Evolutionary conservation across 2,113 vertebrate genomes (phyloP).

Genomic region (Sialia sialis): DNA sequence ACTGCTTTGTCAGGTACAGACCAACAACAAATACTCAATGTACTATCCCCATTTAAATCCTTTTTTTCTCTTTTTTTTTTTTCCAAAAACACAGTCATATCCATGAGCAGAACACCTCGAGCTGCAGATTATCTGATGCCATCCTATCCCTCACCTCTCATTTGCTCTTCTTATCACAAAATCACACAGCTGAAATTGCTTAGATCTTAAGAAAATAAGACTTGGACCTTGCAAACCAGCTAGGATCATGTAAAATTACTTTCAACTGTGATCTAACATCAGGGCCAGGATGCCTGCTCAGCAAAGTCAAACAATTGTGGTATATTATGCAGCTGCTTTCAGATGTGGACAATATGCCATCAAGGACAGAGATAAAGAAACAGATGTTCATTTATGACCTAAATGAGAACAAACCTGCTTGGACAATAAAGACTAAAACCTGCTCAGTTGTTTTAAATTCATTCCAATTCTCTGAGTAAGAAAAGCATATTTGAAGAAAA

Average conservation of each 20-base stretch:
- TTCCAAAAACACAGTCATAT: neutral
- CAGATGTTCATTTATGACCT: slow-evolving; percentile 14
- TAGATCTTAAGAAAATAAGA: neutral
- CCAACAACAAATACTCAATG: neutral
- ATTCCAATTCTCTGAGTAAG: neutral
- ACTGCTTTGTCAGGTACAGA: neutral
- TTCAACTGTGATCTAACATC: slow-evolving; percentile 26
- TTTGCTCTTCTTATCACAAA: neutral
- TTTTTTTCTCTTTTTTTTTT: too few relatives aligned
- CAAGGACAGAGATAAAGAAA: slow-evolving; percentile 40
- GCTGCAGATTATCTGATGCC: neutral
- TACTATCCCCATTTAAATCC: neutral
- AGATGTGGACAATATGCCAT: slow-evolving; percentile 21
- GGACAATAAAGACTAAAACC: neutral
- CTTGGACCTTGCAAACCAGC: neutral
- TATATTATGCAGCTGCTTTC: slow-evolving; percentile 1
- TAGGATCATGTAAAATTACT: neutral
- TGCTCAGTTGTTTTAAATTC: neutral
- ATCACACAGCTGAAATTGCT: neutral
- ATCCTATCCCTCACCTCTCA: neutral
- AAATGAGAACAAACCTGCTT: slow-evolving; percentile 21
- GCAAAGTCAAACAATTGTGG: neutral
- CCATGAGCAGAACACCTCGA: neutral
- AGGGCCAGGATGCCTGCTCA: slow-evolving; percentile 15
- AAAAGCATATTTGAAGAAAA: neutral